Evolutionary conservation across 2,797 vertebrate genomes (phyloP).

Genomic region (Echiichthys vipera): DNA sequence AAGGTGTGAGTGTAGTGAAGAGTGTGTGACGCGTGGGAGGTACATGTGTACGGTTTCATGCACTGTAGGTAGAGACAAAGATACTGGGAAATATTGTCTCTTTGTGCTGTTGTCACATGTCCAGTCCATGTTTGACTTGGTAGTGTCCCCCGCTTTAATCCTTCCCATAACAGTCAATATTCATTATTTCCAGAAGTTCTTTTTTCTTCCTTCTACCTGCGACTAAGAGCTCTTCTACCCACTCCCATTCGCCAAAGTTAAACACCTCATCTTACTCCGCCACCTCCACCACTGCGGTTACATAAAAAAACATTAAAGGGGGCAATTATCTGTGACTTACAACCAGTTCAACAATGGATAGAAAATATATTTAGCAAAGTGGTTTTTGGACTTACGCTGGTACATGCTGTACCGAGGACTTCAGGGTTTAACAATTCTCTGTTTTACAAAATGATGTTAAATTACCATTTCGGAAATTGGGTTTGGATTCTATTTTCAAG

Average conservation of each 20-base stretch:
- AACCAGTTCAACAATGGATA: constrained; percentile 30
- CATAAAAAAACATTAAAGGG: constrained; percentile 51
- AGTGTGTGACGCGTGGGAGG: constrained; percentile 67
- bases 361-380: constrained; percentile 13
- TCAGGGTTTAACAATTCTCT: neutral
- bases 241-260: constrained; percentile 41
- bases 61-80: constrained; percentile 13
- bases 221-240: constrained; percentile 49
- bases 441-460: neutral
- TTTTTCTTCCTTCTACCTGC: constrained; percentile 39
- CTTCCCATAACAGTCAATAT: constrained; percentile 17
- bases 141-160: constrained; percentile 15
- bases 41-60: constrained; percentile 44
- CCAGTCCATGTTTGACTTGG: constrained; percentile 29
- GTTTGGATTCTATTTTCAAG: constrained; percentile 1
- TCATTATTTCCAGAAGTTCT: constrained; percentile 42
- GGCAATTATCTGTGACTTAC: constrained; percentile 50
- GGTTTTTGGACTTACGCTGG: constrained; percentile 1
- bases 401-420: neutral
- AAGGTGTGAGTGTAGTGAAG: constrained; percentile 67
- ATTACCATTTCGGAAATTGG: neutral
- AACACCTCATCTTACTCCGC: constrained; percentile 49
- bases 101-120: constrained; percentile 66
- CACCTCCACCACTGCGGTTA: constrained; percentile 61
- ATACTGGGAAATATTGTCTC: constrained; percentile 18